Percentiles rank a stretch among this genome's conserved stretches.
Conservation (phyloP, 2,113 vertebrate genomes). For the Pangasianodon gigas region DNA sequence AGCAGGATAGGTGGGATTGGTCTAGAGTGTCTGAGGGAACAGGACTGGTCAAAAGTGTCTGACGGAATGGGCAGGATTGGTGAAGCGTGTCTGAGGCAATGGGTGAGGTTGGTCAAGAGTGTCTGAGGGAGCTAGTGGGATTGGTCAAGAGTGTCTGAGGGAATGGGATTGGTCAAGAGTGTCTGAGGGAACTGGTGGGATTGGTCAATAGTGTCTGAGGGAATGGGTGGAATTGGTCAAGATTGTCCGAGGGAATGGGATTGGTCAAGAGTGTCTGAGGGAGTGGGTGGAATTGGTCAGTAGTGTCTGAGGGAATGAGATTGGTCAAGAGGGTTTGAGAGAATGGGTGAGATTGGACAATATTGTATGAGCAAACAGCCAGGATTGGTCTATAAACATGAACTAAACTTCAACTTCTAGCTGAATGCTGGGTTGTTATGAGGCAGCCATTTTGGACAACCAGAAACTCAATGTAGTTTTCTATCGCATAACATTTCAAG, state of each 20-base stretch:
- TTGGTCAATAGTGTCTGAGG: background rate
- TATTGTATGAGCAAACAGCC: background rate
- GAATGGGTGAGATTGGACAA: background rate
- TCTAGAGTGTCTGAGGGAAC: background rate
- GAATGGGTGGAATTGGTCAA: background rate
- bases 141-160: background rate
- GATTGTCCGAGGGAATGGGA: background rate
- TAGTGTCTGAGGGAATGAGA: background rate
- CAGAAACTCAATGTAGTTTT: background rate
- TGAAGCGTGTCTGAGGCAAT: too few species aligned
- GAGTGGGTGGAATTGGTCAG: background rate
- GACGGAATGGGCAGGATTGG: background rate
- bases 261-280: background rate
- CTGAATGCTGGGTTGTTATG: background rate
- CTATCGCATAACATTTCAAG: background rate
- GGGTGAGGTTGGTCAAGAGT: background rate
- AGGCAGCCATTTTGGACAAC: background rate
- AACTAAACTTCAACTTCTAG: background rate
- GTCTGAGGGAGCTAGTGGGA: background rate
- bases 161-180: background rate
- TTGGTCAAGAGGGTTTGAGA: background rate
- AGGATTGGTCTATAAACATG: background rate
- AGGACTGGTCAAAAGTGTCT: too few species aligned
- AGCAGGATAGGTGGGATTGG: background rate
- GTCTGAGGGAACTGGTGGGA: background rate